Base-by-base conservation (phyloP, 2,797 vertebrate species). In the Chelonia mydas region DNA sequence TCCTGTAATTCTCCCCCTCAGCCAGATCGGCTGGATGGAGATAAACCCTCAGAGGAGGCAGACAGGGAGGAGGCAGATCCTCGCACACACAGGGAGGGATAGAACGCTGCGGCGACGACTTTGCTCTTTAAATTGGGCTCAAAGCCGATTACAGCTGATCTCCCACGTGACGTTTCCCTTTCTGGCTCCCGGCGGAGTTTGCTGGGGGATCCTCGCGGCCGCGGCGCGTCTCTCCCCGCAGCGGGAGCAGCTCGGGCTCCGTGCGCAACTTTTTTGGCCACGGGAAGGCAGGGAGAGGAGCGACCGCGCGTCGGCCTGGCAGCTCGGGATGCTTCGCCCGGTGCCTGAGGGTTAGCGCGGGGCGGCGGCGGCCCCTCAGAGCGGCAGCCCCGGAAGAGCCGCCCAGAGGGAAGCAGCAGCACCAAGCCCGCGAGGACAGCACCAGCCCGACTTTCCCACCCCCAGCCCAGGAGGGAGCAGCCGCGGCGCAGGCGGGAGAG, bases 121-220 rank as follows among this genome's bases (percentile, higher is more conserved):
- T 98, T 98, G 98, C 98, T 98, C 98, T 98, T 99, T 99, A 99
- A 99, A 98, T 98, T 98, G 94, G 96, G 98, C 98, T 98, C 97
- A 98, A 99, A 99, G 99, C 99, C 97, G 99, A 98, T 99, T 99
- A 99, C 95, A 95, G 97, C 98, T 98, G 95, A 98, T 98, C 98
- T 96, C 96, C 96, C 97, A 96, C 98, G 98, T 98, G 98, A 98
- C 97, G 98, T 95, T 96, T 96, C 97, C 97, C 98, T 96, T 98
- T 98, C 97, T 98, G 98, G 98, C 96, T 94, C 95, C 87, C 28
- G 54, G 86, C 96, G 90, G 94, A 87, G 90, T 50, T 93, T 65
- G 93, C 85, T 90, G 83, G 91, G 84, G 87, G 74, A 94, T 85
- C 86, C 84, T 92, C 78, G 21, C 82, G 19, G 59, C 88, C 93